Evolutionary conservation across 2,797 vertebrate species (phyloP).

Genomic region (Pygocentrus nattereri): DNA sequence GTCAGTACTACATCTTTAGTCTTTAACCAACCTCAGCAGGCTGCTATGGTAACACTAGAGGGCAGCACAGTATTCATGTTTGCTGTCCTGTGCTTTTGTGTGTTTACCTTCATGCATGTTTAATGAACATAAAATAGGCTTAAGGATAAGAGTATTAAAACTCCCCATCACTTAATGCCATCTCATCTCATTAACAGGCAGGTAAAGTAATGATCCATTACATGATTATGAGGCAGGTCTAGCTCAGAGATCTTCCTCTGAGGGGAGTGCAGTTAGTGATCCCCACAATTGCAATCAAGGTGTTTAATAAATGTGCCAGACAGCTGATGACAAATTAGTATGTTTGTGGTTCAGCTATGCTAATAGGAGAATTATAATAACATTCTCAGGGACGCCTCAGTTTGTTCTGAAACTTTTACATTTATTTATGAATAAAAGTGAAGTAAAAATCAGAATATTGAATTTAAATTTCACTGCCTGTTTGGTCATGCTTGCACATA

Average conservation of each 20-base stretch:
- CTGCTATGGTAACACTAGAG: conserved; percentile 12
- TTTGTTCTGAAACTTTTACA: no score
- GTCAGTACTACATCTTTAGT: no score
- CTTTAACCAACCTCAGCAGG: no score
- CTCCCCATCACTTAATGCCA: background rate
- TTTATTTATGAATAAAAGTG: no score
- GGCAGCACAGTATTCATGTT: conserved; percentile 21
- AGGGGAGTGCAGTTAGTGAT: background rate
- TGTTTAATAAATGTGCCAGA: background rate
- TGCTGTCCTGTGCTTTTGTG: background rate
- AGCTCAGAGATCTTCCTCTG: background rate
- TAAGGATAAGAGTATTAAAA: background rate
- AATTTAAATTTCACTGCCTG: background rate
- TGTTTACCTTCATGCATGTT: background rate
- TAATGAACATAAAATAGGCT: background rate
- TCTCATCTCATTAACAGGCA: conserved; percentile 12
- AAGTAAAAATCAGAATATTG: no score
- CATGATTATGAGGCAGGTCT: background rate
- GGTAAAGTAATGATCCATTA: background rate
- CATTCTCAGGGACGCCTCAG: background rate
- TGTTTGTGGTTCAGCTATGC: background rate
- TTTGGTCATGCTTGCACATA: no score
- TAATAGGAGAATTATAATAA: background rate
- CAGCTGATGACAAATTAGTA: background rate
- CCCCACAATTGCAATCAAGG: conserved; percentile 1